These are phyloP conservation scores for Rafetus swinhoei DNA, from an alignment of 2,113 vertebrate species.

Conservation along the genomic window DNA sequence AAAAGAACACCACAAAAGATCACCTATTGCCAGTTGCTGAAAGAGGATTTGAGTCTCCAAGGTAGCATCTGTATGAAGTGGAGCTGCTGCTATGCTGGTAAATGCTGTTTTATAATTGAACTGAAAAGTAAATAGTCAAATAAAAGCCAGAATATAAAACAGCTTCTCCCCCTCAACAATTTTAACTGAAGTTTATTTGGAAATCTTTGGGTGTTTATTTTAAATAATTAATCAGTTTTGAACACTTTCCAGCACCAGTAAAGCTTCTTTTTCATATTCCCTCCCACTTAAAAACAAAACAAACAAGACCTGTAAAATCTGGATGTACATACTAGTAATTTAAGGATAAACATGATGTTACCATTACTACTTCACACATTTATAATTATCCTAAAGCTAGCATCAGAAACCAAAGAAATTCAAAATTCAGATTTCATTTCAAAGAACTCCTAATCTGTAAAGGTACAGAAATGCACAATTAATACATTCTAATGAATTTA, in stretches of 20 bases:
- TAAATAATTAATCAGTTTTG: not conserved
- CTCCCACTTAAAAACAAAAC: too few species aligned
- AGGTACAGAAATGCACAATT: not conserved
- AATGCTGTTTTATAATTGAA: not conserved
- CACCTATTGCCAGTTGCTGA: not conserved
- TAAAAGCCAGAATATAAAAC: not conserved
- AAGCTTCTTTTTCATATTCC: not conserved
- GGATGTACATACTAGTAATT: not conserved
- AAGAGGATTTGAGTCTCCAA: not conserved
- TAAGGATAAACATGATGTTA: not conserved
- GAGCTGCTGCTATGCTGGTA: not conserved
- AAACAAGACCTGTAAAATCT: not conserved
- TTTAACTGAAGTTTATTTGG: not conserved
- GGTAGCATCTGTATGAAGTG: not conserved
- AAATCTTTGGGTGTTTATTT: not conserved
- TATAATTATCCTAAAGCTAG: not conserved
- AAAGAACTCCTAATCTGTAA: not conserved
- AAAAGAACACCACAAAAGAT: not conserved
- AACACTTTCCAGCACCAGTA: not conserved
- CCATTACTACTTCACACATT: not conserved
- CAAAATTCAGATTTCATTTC: not conserved
- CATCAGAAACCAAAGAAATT: not conserved
- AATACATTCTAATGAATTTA: not conserved
- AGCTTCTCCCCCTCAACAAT: not conserved
- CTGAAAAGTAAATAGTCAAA: not conserved